A percentile compares a stretch with the other conserved stretches of the same genome.
These are phyloP conservation scores for Nyctereutes procyonoides DNA, from an alignment of 2,113 vertebrate species.

Conservation along the genomic window DNA sequence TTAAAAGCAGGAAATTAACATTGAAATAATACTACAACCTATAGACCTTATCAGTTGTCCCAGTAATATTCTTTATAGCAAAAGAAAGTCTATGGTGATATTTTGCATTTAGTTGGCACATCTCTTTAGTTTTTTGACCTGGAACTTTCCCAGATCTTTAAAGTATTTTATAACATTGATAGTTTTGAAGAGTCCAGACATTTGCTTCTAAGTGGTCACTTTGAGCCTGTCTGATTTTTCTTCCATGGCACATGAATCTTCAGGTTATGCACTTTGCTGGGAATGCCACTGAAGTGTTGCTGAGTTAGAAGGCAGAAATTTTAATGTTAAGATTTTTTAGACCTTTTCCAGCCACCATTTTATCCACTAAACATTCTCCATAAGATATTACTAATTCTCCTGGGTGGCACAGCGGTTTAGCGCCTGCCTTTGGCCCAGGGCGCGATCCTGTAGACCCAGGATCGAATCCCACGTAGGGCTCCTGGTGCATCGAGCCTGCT, in stretches of 20 bases:
- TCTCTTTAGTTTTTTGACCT: not conserved
- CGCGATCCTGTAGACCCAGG: too few relatives aligned
- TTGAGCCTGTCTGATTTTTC: not conserved
- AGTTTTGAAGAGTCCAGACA: not conserved
- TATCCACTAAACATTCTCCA: not conserved
- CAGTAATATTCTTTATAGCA: not conserved
- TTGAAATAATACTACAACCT: not conserved
- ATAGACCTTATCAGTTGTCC: not conserved
- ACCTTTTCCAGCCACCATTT: not conserved
- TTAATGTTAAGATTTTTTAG: constrained; percentile 22
- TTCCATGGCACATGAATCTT: not conserved
- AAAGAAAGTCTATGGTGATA: not conserved
- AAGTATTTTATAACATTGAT: constrained; percentile 28
- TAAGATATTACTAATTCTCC: not conserved
- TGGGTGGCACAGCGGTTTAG: too few relatives aligned
- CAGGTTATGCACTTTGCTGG: not conserved
- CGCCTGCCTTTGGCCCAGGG: too few relatives aligned
- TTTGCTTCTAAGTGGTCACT: not conserved
- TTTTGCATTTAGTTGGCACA: not conserved
- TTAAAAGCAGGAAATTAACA: constrained; percentile 14
- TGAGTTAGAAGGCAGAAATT: constrained; percentile 36
- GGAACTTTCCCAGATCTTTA: not conserved
- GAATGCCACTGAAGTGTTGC: not conserved
- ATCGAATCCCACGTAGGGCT: too few relatives aligned
- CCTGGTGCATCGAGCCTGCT: too few relatives aligned